phyloP scores from a whole-genome alignment of 2,797 vertebrate genomes.

The Gastrophryne carolinensis region DNA sequence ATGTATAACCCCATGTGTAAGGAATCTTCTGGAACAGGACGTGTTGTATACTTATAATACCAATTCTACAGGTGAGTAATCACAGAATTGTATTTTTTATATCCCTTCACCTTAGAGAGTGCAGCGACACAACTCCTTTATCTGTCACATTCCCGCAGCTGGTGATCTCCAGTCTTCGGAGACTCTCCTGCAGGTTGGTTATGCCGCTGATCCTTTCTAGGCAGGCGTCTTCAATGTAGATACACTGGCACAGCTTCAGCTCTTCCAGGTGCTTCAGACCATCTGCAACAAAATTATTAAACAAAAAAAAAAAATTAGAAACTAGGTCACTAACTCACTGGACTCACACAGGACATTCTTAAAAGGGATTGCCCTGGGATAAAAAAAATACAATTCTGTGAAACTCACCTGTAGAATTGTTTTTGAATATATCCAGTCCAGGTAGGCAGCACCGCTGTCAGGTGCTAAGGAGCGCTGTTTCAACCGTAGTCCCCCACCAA shows the following conservation, averaged over 20 bases:
- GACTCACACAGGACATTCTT: background rate
- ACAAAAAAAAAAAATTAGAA: background rate
- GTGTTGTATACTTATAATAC: too few species aligned
- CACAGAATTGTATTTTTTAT: too few species aligned
- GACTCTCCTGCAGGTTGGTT: conserved; percentile 77
- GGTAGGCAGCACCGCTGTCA: background rate
- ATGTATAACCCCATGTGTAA: too few species aligned
- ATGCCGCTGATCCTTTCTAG: conserved; percentile 81
- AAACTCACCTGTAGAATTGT: too few species aligned
- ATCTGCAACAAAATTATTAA: conserved; percentile 65
- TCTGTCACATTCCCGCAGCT: conserved; percentile 93
- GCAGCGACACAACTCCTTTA: conserved; percentile 80
- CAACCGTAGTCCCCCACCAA: too few species aligned
- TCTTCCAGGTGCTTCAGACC: conserved; percentile 82
- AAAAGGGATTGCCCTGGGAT: background rate
- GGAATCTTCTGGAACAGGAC: too few species aligned
- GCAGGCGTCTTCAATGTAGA: conserved; percentile 88
- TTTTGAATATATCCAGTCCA: too few species aligned
- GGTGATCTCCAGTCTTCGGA: conserved; percentile 80
- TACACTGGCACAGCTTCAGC: conserved; percentile 83
- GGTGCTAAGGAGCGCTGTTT: too few species aligned
- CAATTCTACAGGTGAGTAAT: too few species aligned
- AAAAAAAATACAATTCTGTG: too few species aligned
- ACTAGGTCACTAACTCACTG: background rate
- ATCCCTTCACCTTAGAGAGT: conserved; percentile 83